phyloP scores from a whole-genome alignment of 2,113 vertebrate genomes.

The Alosa alosa region DNA sequence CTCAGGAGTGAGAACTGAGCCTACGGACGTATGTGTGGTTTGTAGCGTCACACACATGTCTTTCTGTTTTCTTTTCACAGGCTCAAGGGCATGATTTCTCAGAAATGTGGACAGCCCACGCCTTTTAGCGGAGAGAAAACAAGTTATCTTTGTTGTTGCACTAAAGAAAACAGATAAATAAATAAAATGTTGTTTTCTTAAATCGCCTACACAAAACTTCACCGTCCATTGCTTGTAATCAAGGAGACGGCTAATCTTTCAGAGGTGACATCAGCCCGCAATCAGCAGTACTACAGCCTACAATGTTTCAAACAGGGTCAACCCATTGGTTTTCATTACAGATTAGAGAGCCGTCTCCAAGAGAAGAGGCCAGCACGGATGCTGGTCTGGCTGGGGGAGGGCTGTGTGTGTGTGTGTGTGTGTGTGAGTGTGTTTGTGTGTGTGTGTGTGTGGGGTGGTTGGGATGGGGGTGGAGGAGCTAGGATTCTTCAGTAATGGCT shows the following conservation, averaged over 20 bases:
- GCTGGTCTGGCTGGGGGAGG: background rate
- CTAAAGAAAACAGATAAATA: background rate
- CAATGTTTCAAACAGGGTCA: conserved; percentile 13
- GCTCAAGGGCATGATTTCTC: background rate
- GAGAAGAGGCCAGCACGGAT: background rate
- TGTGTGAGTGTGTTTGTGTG: too few species aligned
- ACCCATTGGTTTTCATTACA: conserved; percentile 7
- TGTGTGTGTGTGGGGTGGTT: background rate
- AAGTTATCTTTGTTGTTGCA: background rate
- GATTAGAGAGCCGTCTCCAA: background rate
- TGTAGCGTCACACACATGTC: background rate
- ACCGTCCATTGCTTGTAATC: conserved; percentile 6
- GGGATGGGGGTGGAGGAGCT: background rate
- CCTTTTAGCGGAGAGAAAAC: background rate
- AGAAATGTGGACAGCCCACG: background rate
- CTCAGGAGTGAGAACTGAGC: background rate
- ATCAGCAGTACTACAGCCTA: conserved; percentile 9
- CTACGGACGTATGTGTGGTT: background rate
- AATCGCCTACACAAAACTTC: background rate
- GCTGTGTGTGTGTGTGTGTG: background rate
- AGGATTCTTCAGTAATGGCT: conserved; percentile 45
- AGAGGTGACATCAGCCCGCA: background rate
- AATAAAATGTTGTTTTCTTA: background rate
- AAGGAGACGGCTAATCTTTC: background rate
- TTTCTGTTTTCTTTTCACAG: background rate